Conservation (phyloP, 2,113 vertebrate species). For the Cynopterus brachyotis region DNA sequence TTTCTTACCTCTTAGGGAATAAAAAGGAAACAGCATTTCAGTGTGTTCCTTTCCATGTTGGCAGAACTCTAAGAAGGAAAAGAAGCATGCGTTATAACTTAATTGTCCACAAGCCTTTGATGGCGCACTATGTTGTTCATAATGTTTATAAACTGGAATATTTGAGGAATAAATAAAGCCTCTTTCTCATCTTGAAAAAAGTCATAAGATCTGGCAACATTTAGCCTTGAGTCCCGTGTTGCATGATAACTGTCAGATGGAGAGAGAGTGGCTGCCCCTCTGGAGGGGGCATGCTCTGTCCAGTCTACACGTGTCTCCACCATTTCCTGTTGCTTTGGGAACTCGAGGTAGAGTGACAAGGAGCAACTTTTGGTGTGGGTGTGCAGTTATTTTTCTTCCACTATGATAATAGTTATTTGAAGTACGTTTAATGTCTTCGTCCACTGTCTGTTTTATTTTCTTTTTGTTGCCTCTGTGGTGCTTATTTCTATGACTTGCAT, state of each 20-base stretch:
- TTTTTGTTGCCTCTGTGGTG: neutral
- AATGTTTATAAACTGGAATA: neutral
- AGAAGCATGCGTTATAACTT: neutral
- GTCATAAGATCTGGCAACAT: neutral
- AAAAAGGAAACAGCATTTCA: neutral
- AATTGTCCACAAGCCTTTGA: neutral
- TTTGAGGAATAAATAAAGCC: neutral
- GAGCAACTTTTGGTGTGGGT: neutral
- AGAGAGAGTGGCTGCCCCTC: neutral
- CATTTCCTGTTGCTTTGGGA: neutral
- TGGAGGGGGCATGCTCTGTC: fast-evolving
- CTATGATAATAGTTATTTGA: neutral
- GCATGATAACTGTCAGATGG: neutral
- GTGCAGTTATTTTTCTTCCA: neutral
- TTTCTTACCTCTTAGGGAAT: neutral
- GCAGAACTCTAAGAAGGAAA: neutral
- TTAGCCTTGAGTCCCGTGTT: neutral
- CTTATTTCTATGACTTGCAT: neutral
- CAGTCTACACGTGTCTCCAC: fast-evolving
- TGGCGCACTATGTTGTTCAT: neutral
- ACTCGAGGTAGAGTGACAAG: neutral
- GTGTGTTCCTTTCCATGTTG: neutral
- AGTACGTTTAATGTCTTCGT: neutral
- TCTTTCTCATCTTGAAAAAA: neutral
- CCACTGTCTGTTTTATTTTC: neutral